Conservation (phyloP, 2,113 vertebrate genomes). For the Oryzias melastigma region DNA sequence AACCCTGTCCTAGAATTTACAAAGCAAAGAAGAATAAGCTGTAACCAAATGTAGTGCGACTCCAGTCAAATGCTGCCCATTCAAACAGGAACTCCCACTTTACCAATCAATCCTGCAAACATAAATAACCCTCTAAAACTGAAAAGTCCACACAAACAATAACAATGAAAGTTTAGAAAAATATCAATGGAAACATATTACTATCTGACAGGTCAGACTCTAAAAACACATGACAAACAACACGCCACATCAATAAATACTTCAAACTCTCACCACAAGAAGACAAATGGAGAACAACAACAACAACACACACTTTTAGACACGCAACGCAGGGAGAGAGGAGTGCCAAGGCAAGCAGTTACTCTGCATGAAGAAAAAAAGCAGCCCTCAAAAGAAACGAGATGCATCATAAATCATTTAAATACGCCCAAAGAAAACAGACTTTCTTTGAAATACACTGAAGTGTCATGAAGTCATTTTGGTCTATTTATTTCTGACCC, state of each 20-base stretch:
- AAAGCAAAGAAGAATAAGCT: conserved; percentile 1
- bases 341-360: conserved; percentile 14
- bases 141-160: conserved; percentile 11
- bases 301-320: conserved; percentile 19
- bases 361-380: conserved; percentile 7
- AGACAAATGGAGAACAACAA: conserved; percentile 36
- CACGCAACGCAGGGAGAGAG: conserved; percentile 1
- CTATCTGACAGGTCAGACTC: conserved; percentile 34
- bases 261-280: conserved; percentile 37
- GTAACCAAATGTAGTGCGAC: conserved; percentile 4
- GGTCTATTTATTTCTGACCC: neutral
- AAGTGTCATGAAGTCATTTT: conserved; percentile 2
- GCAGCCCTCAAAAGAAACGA: conserved; percentile 3
- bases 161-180: conserved; percentile 31
- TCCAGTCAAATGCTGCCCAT: conserved; percentile 8
- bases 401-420: conserved; percentile 13
- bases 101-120: neutral
- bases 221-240: conserved; percentile 33
- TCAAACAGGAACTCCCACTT: conserved; percentile 10
- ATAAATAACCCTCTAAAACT: neutral
- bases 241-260: conserved; percentile 35
- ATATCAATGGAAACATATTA: conserved; percentile 31
- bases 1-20: neutral
- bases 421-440: conserved; percentile 9
- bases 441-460: neutral